Evolutionary conservation across 2,888 invertebrate genomes (phyloP), one percentile per base, ranked within the genome.

Genomic region (Cheilosia variabilis): DNA sequence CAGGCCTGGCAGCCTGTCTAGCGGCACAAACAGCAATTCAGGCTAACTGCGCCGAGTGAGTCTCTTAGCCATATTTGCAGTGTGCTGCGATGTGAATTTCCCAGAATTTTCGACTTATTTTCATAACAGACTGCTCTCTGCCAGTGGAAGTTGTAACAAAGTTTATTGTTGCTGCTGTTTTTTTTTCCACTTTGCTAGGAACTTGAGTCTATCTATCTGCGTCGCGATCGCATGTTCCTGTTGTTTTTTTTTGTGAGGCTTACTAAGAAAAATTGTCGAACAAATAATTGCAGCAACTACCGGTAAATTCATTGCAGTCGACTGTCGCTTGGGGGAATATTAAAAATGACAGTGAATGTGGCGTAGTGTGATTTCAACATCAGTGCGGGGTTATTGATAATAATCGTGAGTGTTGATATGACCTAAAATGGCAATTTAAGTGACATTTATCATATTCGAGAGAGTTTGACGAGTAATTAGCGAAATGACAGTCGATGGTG

Each of bases 41-140:
- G 71, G 34, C 37, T 66, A 73, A 55, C 60, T 80, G 37, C 37
- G 31, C 31, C 31, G 65, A 71, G 58, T 72, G 68, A 73, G 73
- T 68, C 73, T 79, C 43, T 75, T 63, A 75, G 65, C 79, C 83
- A 71, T 84, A 79, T 79, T 66, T 66, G 72, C 60, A 65, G 57
- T 79, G 19, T 63, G 50, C 50, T 73, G 37, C 52, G 41, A 71
- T 58, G 75, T 76, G 69, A 69, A 63, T 80, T 84, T 84, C 84
- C 69, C 80, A 84, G 84, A 84, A 84, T 68, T 69, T 73, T 55
- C 62, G 57, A 73, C 78, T 78, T 73, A 83, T 84, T 84, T 84
- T 84, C 79, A 75, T 84, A 75, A 69, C 60, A 78, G 63, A 68
- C 41, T 63, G 24, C 31, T 53, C 41, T 57, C 31, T 57, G 43